Evolutionary conservation across 2,113 vertebrate species (phyloP).

Genomic region (Trichechus manatus): DNA sequence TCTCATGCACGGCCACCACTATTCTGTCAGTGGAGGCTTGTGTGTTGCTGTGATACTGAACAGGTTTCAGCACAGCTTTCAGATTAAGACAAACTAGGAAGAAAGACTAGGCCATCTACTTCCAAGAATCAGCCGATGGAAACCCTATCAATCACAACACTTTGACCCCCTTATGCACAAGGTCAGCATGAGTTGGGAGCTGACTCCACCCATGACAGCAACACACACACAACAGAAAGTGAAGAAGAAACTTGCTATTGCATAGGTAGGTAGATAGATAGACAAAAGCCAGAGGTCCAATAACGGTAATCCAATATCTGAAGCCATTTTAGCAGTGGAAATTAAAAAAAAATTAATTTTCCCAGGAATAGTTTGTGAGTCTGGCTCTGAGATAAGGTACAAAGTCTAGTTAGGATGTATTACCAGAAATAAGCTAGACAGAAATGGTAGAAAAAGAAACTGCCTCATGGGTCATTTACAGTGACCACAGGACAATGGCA

Average conservation of each 20-base stretch:
- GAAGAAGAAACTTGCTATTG: neutral
- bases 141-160: neutral
- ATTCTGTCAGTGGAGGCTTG: neutral
- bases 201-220: too few species aligned
- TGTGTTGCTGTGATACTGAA: neutral
- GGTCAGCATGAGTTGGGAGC: too few species aligned
- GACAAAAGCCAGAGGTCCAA: neutral
- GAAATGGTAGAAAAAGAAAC: neutral
- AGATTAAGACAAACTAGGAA: neutral
- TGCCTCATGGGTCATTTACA: neutral
- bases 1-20: neutral
- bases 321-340: constrained; percentile 11
- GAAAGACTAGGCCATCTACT: too few species aligned
- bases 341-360: neutral
- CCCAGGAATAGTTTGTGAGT: neutral
- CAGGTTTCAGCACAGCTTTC: neutral
- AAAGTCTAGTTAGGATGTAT: neutral
- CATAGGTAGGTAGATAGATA: neutral
- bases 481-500: neutral
- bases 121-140: neutral
- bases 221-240: neutral
- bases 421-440: neutral
- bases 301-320: neutral
- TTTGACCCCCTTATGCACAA: neutral
- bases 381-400: neutral